Evolutionary conservation across 2,888 invertebrate species (phyloP), one percentile per base, ranked within the genome.

Genomic region (Drosophila conformis): DNA sequence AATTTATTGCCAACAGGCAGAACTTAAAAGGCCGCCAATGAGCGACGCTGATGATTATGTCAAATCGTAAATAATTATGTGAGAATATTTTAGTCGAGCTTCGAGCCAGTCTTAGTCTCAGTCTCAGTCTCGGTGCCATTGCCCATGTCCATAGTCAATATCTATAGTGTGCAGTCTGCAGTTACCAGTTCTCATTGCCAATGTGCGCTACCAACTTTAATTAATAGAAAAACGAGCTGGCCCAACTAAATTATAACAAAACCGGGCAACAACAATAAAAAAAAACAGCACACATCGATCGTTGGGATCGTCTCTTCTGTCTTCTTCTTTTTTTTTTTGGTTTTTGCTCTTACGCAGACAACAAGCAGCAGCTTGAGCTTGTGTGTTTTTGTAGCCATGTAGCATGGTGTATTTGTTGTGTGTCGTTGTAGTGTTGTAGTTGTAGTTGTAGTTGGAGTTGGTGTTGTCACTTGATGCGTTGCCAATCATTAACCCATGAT

Each of bases 1-100:
- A 63, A 78, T 78, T 76, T 78, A 75, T 78, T 18, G 51, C 42
- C 35, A 52, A 25, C 49, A 13, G 40, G 33, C 51, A 35, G 38
- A 49, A 52, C 69, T 53, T 76, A 58, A 73, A 69, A 66, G 62
- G 53, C 70, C 70, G 70, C 73, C 71, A 76, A 67, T 54, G 63
- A 64, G 46, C 65, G 65, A 73, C 62, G 75, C 63, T 83, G 83
- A 88, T 90, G 90, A 90, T 90, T 89, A 90, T 90, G 89, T 89
- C 80, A 83, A 85, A 89, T 90, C 90, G 91, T 90, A 91, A 90
- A 90, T 91, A 90, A 90, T 90, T 91, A 90, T 90, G 90, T 90
- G 91, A 91, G 90, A 90, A 91, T 89, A 88, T 89, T 88, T 85
- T 86, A 85, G 83, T 59, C 78, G 62, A 33, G 31, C 65, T 69